A percentile compares a stretch with the other conserved stretches of the same genome.
Conservation (phyloP, 2,113 vertebrate species). For the Apeltes quadracus region DNA sequence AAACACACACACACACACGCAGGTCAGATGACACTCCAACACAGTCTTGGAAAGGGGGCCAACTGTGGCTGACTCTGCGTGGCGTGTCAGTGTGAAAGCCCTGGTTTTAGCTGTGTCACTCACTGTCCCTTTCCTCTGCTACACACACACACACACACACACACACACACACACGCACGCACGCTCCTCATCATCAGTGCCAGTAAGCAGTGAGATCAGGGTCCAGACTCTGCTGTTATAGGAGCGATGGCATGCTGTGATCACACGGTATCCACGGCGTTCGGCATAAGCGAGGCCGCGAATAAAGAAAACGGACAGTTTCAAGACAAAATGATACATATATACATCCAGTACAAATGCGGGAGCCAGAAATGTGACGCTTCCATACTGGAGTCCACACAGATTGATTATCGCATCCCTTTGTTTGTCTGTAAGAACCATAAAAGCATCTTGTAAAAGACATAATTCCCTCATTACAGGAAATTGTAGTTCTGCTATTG, state of each 20-base stretch:
- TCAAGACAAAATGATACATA: slow-evolving; percentile 20
- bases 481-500: slow-evolving; percentile 73
- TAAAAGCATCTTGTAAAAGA: slow-evolving; percentile 72
- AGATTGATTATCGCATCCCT: slow-evolving; percentile 53
- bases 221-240: slow-evolving; percentile 64
- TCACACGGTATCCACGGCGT: slow-evolving; percentile 31
- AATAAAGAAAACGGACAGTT: slow-evolving; percentile 8
- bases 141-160: slow-evolving; percentile 15
- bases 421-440: slow-evolving; percentile 62
- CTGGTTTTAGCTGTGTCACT: slow-evolving; percentile 16
- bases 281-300: slow-evolving; percentile 39
- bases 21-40: background rate
- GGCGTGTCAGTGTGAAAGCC: slow-evolving; percentile 5
- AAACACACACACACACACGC: slow-evolving; percentile 1
- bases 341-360: slow-evolving; percentile 8
- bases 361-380: slow-evolving; percentile 26
- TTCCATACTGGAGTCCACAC: slow-evolving; percentile 20
- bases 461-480: slow-evolving; percentile 74
- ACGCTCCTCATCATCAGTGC: slow-evolving; percentile 39
- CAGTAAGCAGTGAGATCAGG: slow-evolving; percentile 52
- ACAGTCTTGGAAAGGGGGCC: background rate
- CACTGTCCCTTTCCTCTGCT: slow-evolving; percentile 28
- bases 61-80: slow-evolving; percentile 17
- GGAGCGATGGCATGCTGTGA: slow-evolving; percentile 74
- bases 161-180: too few species aligned